These are phyloP conservation scores for Heterodera carotae DNA, from an alignment of 1,140 invertebrate genomes.

Conservation along the genomic window DNA sequence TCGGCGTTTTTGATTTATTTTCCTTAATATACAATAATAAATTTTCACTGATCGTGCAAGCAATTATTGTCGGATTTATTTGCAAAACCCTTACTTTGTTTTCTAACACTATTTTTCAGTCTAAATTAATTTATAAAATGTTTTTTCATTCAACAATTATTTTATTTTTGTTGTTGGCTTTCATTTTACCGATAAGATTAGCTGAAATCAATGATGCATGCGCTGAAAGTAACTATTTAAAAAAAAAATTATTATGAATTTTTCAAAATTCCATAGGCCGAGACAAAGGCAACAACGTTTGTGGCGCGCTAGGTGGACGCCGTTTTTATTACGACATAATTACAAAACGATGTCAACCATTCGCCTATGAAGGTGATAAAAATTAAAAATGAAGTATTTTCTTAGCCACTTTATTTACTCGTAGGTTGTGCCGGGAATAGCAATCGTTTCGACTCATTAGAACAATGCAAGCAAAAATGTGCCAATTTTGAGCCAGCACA, in stretches of 20 bases:
- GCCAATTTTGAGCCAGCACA: slow-evolving; percentile 32
- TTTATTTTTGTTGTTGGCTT: neutral
- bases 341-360: slow-evolving; percentile 59
- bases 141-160: neutral
- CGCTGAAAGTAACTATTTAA: neutral
- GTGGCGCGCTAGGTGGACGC: slow-evolving; percentile 33
- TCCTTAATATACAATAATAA: too few relatives aligned
- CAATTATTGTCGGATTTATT: too few relatives aligned
- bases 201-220: neutral
- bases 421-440: slow-evolving; percentile 52
- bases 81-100: too few relatives aligned
- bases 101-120: too few relatives aligned
- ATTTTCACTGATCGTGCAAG: too few relatives aligned
- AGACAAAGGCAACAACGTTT: slow-evolving; percentile 52
- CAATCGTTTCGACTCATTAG: slow-evolving; percentile 48
- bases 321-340: slow-evolving; percentile 56
- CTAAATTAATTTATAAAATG: neutral
- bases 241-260: neutral
- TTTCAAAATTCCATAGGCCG: slow-evolving; percentile 39
- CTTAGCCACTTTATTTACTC: neutral
- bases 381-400: slow-evolving; percentile 14
- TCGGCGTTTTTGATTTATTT: too few relatives aligned
- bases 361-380: slow-evolving; percentile 49
- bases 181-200: neutral
- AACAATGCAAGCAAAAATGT: slow-evolving; percentile 45